Conservation (phyloP, 2,888 invertebrate genomes). For the Eulithis prunata region DNA sequence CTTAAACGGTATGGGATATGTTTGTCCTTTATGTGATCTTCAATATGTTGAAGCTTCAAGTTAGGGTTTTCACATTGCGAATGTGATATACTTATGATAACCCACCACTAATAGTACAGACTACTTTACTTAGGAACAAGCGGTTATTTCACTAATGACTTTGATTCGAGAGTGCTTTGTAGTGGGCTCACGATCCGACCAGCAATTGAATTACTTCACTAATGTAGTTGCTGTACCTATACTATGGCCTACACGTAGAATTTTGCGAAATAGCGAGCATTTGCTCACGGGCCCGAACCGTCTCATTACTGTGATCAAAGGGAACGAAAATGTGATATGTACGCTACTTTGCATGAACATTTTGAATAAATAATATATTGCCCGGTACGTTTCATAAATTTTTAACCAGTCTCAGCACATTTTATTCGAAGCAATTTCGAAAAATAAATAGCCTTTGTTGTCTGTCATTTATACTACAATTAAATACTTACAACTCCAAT, state of each 20-base stretch:
- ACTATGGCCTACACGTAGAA: conserved; percentile 36
- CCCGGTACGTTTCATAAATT: background rate
- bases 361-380: conserved; percentile 34
- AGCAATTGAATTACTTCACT: conserved; percentile 43
- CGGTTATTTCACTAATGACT: conserved; percentile 32
- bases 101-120: background rate
- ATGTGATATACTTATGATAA: too few relatives aligned
- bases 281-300: conserved; percentile 22
- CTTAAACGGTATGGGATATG: too few relatives aligned
- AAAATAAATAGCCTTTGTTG: background rate
- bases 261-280: conserved; percentile 32
- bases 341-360: conserved; percentile 33
- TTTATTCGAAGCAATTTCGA: conserved; percentile 4
- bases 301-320: conserved; percentile 39
- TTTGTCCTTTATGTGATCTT: too few relatives aligned
- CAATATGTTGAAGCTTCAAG: too few relatives aligned
- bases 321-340: conserved; percentile 23
- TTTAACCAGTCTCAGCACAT: conserved; percentile 15
- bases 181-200: conserved; percentile 32
- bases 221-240: conserved; percentile 40
- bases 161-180: conserved; percentile 35
- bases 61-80: too few relatives aligned
- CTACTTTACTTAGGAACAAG: conserved; percentile 7
- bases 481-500: background rate
- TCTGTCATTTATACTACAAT: background rate